These are phyloP conservation scores for Agonopterix subpropinquella DNA, from an alignment of 2,888 invertebrate genomes.

Conservation along the genomic window DNA sequence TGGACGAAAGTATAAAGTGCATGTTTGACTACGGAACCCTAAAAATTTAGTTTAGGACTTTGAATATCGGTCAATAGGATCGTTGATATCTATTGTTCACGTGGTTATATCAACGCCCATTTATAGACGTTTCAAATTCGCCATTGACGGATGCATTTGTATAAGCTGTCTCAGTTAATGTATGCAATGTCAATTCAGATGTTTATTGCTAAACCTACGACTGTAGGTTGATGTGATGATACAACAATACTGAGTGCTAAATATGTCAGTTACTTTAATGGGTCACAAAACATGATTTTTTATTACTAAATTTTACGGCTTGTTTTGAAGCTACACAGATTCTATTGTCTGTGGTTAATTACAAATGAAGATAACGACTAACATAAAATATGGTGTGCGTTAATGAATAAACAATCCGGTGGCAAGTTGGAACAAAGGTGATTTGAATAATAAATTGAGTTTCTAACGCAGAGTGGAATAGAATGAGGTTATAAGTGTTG, in stretches of 20 bases:
- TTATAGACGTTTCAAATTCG: constrained; percentile 26
- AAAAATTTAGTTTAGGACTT: too few relatives aligned
- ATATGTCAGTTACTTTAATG: constrained; percentile 23
- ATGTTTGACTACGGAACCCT: too few relatives aligned
- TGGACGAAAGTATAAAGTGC: too few relatives aligned
- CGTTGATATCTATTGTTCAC: too few relatives aligned
- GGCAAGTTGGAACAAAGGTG: constrained; percentile 4
- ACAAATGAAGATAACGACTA: constrained; percentile 3
- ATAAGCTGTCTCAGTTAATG: constrained; percentile 33
- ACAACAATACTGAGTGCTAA: constrained; percentile 17
- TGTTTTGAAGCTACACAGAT: constrained; percentile 22
- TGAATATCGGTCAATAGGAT: too few relatives aligned
- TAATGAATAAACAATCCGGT: neutral
- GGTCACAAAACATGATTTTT: constrained; percentile 28
- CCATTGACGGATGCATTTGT: constrained; percentile 41
- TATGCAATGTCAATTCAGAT: constrained; percentile 31
- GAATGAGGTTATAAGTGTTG: constrained; percentile 16
- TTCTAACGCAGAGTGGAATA: constrained; percentile 10
- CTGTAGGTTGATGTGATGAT: constrained; percentile 13
- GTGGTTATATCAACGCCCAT: constrained; percentile 39
- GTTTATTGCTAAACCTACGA: constrained; percentile 34
- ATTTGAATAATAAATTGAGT: constrained; percentile 10
- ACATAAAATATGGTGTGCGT: too few relatives aligned
- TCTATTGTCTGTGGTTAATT: constrained; percentile 35
- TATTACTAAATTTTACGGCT: constrained; percentile 27